phyloP scores from a whole-genome alignment of 2,113 vertebrate species.

The Lepus americanus region DNA sequence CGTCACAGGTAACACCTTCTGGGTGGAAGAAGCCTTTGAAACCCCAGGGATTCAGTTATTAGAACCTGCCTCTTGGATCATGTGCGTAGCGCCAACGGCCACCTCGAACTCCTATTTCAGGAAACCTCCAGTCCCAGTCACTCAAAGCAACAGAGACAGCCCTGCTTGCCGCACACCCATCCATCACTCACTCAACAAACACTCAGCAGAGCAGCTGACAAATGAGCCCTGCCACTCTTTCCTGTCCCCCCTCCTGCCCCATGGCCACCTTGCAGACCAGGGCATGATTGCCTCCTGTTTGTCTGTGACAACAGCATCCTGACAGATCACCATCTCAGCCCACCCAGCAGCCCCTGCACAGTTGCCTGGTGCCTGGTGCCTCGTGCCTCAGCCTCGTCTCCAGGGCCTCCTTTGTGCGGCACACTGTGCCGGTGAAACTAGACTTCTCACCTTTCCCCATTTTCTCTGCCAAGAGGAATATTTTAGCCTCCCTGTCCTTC shows the following conservation, averaged over 20 bases:
- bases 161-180: neutral
- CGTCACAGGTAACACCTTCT: neutral
- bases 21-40: neutral
- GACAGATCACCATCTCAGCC: neutral
- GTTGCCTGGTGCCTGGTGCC: fast-evolving
- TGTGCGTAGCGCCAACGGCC: neutral
- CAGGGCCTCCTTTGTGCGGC: fast-evolving
- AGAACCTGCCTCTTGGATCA: neutral
- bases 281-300: neutral
- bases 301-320: neutral
- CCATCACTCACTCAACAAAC: slow-evolving; percentile 20
- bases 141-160: neutral
- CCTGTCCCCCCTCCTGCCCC: neutral
- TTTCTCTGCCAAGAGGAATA: neutral
- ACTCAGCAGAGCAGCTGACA: neutral
- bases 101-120: neutral
- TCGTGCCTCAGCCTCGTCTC: neutral
- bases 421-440: neutral
- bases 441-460: neutral
- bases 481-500: neutral
- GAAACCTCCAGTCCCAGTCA: neutral
- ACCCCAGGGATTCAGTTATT: neutral
- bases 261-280: neutral
- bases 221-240: neutral
- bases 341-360: fast-evolving